A percentile compares a stretch with the other conserved stretches of the same genome.
Conservation (phyloP, 2,113 vertebrate species). For the Paramormyrops kingsleyae region DNA sequence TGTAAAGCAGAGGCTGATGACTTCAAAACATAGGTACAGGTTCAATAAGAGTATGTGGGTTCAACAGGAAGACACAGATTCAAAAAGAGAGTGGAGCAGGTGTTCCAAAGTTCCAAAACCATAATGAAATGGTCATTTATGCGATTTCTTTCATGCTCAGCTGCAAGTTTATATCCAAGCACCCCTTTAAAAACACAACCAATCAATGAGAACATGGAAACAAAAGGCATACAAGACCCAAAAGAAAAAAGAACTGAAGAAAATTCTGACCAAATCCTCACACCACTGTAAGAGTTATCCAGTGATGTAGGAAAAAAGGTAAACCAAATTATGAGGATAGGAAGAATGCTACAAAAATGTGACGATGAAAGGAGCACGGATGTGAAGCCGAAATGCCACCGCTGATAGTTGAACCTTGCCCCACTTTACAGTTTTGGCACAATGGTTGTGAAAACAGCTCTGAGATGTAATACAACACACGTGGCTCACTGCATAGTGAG, state of each 20-base stretch:
- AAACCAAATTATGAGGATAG: neutral
- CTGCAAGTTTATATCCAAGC: neutral
- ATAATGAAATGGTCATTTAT: neutral
- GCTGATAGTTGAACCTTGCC: neutral
- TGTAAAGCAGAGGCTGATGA: neutral
- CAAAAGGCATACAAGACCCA: neutral
- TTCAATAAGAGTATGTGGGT: neutral
- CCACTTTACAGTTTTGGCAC: neutral
- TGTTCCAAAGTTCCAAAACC: neutral
- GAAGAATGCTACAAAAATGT: neutral
- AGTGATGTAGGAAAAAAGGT: neutral
- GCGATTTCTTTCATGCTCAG: neutral
- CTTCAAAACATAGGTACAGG: neutral
- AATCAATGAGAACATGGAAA: neutral
- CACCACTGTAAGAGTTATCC: neutral
- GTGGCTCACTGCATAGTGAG: neutral
- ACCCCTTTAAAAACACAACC: neutral
- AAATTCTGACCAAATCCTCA: neutral
- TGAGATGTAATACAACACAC: neutral
- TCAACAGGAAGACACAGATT: neutral
- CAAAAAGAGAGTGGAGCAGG: neutral
- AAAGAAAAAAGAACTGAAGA: neutral
- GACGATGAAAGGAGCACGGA: neutral
- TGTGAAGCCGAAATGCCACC: neutral
- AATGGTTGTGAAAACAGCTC: neutral